Percentiles rank a stretch among this genome's conserved stretches.
phyloP scores from a whole-genome alignment of 2,113 vertebrate species.

The Lophotis ruficrista region DNA sequence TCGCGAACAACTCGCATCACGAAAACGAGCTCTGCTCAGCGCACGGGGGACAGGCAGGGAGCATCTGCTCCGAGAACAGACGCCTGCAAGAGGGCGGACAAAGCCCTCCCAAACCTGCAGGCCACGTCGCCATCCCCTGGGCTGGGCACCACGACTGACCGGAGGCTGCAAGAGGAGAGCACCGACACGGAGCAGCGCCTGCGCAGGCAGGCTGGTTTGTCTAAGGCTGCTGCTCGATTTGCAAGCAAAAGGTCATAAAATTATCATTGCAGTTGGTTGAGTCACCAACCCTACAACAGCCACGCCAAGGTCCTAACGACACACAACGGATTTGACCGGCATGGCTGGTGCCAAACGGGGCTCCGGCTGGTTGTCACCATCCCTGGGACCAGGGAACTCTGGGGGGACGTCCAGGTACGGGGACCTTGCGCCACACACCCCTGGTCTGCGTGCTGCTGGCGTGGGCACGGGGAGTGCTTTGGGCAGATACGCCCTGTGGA shows the following conservation, averaged over 20 bases:
- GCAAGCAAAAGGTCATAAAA: slow-evolving; percentile 39
- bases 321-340: background rate
- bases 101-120: background rate
- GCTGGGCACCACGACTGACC: background rate
- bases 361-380: background rate
- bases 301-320: background rate
- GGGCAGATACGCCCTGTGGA: background rate
- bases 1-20: rapidly evolving
- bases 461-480: background rate
- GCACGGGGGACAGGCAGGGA: background rate
- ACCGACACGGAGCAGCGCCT: background rate
- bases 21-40: background rate
- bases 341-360: background rate
- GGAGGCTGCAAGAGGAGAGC: background rate
- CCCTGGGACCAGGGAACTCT: background rate
- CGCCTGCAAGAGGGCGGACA: background rate
- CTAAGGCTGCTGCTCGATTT: background rate
- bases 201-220: background rate
- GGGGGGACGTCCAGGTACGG: background rate
- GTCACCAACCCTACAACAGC: background rate
- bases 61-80: background rate
- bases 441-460: background rate
- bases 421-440: background rate
- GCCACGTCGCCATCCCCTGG: background rate
- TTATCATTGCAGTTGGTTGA: background rate